Evolutionary conservation across 2,113 vertebrate species (phyloP), one percentile per base, ranked within the genome.

Genomic region (Poecile atricapillus): DNA sequence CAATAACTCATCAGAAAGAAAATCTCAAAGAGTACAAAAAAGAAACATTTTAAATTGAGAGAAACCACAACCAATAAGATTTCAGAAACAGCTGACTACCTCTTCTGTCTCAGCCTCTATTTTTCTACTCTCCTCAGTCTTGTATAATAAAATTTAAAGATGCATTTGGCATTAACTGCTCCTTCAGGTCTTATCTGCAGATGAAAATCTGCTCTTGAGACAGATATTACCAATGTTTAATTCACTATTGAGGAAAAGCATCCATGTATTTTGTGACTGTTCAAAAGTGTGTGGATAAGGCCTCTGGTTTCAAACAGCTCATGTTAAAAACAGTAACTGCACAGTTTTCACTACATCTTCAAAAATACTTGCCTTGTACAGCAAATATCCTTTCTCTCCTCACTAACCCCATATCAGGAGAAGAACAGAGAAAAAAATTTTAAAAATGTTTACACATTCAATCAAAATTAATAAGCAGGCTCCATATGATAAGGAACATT

Each of bases 391-490:
- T 73, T 83, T 24, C 35, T 53, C 50, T 83, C 35, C 47, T 87
- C 60, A 69, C 15, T 56, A 89, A 52, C 17, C 39, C 27, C 46
- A 53, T 30, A 52, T 22, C 23, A 80, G n/a, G 21, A 80, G 18
- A 80, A 70, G 15, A 80, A 79, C 1, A 85, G 47, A 76, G 50
- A 84, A 73, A 58, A 79, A 21, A 6, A 18, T 13, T 11, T 2
- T 21, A 17, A 87, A 84, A 76, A 35, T 4, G 3, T 60, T 84
- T 87, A 81, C 35, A 81, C 31, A 79, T 86, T 94, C 53, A 83
- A 78, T 93, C 89, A 87, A 74, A 95, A 90, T 75, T 87, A 91
- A 20, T 87, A 91, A 67, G 56, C 24, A 86, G 50, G 33, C 64
- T 90, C 67, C 49, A 50, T 46, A 71, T 21, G 28, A 70, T 62